A percentile compares a stretch with the other conserved stretches of the same genome.
phyloP scores from a whole-genome alignment of 2,797 vertebrate genomes.

The Propithecus perrieri region DNA sequence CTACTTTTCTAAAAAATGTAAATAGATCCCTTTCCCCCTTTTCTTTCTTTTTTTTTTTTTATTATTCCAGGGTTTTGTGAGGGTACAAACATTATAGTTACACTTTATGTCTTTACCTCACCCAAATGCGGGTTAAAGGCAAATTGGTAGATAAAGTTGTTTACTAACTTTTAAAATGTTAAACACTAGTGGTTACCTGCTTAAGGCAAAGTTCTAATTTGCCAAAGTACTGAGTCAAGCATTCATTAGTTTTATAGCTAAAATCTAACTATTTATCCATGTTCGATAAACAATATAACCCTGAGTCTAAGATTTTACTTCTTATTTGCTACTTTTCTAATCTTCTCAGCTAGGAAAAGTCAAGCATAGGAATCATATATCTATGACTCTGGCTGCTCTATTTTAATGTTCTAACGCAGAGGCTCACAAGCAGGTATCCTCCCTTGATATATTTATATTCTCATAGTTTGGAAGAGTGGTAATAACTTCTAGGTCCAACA shows the following conservation, averaged over 20 bases:
- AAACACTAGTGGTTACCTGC: neutral
- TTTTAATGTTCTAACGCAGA: neutral
- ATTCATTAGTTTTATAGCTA: neutral
- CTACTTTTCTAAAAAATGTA: no score
- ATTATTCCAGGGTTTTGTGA: no score
- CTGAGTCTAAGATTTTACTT: constrained; percentile 35
- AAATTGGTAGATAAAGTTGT: neutral
- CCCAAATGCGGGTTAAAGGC: no score
- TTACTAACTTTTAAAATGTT: neutral
- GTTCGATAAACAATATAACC: neutral
- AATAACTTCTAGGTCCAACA: neutral
- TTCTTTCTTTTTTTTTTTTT: no score
- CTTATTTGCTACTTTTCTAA: neutral
- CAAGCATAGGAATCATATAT: neutral
- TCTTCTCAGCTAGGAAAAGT: neutral
- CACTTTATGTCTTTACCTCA: no score
- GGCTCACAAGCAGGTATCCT: neutral
- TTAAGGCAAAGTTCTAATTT: neutral
- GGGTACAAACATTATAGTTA: no score
- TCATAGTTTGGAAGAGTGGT: neutral
- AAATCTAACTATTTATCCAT: neutral
- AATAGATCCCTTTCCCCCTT: no score
- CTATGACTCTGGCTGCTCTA: neutral
- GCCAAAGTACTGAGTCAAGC: neutral
- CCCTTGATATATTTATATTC: neutral